These are phyloP conservation scores for Portevinia maculata DNA, from an alignment of 2,888 invertebrate genomes.

Conservation along the genomic window DNA sequence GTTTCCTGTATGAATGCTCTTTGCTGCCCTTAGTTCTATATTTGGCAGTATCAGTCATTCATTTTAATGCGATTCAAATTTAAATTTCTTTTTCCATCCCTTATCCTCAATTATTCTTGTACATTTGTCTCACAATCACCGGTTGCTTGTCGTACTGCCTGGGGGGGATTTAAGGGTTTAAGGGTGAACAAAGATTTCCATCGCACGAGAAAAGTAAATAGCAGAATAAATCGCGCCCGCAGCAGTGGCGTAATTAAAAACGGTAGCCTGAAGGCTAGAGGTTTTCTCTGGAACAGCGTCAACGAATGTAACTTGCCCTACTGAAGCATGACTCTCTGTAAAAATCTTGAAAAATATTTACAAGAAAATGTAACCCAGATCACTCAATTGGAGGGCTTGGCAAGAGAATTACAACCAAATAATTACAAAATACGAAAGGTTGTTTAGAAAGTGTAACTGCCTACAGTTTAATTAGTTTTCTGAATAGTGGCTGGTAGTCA, in stretches of 20 bases:
- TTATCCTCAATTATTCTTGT: constrained; percentile 45
- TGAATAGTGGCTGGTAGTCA: background rate
- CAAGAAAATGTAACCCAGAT: constrained; percentile 32
- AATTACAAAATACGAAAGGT: constrained; percentile 73
- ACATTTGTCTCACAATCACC: constrained; percentile 62
- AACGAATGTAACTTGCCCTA: constrained; percentile 13
- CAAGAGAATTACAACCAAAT: constrained; percentile 71
- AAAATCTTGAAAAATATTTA: constrained; percentile 64
- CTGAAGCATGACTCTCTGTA: constrained; percentile 69
- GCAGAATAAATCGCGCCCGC: constrained; percentile 48
- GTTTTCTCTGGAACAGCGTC: background rate
- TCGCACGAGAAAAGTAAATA: constrained; percentile 6
- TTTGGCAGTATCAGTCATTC: constrained; percentile 45
- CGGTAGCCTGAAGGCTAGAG: constrained; percentile 53
- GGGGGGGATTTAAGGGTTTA: too few relatives aligned
- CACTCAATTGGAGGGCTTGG: constrained; percentile 40
- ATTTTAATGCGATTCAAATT: constrained; percentile 40
- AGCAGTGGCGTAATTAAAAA: constrained; percentile 61
- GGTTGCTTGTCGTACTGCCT: constrained; percentile 48
- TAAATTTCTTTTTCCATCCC: constrained; percentile 34
- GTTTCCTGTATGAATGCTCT: background rate
- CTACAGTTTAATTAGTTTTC: constrained; percentile 62
- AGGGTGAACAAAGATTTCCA: constrained; percentile 23
- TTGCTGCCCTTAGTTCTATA: constrained; percentile 27
- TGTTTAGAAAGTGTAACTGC: constrained; percentile 62